Evolutionary conservation across 1,140 invertebrate species (phyloP), one percentile per base, ranked within the genome.

Genomic region (Drepana arcuata): DNA sequence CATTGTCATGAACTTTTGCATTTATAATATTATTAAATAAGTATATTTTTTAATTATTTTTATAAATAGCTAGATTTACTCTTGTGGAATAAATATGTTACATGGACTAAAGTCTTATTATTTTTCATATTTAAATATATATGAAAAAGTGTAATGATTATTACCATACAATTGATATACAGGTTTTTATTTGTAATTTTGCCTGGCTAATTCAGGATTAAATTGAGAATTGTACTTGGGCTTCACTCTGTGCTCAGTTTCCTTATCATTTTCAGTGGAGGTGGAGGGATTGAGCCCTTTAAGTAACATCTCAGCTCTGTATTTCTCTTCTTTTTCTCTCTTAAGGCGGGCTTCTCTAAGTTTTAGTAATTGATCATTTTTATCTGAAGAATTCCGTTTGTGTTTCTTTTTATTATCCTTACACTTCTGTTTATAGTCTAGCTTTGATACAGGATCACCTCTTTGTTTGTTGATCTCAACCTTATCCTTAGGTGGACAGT

Each of bases 141-240:
- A 10, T 7, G 10, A 16, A 26, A 14, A 7, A 30, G 12, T 28
- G 2, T 12, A 28, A 28, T 28, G n/a, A 10, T 11, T 11, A 11
- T 28, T 7, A 2, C 27, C 2, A 38, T 18, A n/a, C n/a, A n/a
- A n/a, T n/a, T n/a, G n/a, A n/a, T n/a, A 29, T 26, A 9, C 26
- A 38, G 37, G 11, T 37, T 35, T 62, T 66, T 61, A 85, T 55
- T 74, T 79, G 66, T 81, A 88, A 85, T 94, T 94, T 83, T 95
- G 92, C 62, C 90, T 88, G 13, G 93, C 93, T 16, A 95, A 73
- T 80, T 93, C 89, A 31, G 95, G 95, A 84, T 96, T 97, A 71
- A 94, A 97, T 80, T 97, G 95, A 4, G 93, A 95, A 85, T 95
- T 96, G 68, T 98, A 97, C 83, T 91, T 92, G 58, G 92, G 89